Conservation (phyloP, 92 coral and sea anemone species). For the Pocillopora grandis region DNA sequence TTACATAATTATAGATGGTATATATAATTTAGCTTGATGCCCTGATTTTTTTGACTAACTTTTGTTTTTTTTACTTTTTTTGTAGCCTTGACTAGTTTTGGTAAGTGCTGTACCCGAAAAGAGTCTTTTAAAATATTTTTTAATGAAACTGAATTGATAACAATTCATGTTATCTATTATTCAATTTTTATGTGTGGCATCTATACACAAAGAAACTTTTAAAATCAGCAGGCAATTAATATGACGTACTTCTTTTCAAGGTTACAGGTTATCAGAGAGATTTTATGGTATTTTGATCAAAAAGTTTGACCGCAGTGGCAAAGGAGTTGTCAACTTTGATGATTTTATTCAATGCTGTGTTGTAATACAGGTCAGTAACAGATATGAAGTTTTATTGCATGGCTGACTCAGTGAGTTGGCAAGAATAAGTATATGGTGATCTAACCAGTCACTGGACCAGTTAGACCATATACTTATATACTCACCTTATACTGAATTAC, state of each 20-base stretch:
- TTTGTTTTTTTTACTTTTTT: slow-evolving; percentile 5
- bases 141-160: too few relatives aligned
- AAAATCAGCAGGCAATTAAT: background rate
- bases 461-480: too few relatives aligned
- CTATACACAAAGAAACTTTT: too few relatives aligned
- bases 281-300: slow-evolving; percentile 80
- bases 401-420: background rate
- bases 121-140: too few relatives aligned
- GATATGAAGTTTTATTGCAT: background rate
- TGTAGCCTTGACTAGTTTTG: slow-evolving; percentile 89
- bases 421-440: too few relatives aligned
- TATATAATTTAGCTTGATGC: too few relatives aligned
- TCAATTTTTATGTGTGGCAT: too few relatives aligned
- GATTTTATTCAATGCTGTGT: slow-evolving; percentile 99
- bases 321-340: slow-evolving; percentile 90
- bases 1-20: too few relatives aligned
- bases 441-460: too few relatives aligned
- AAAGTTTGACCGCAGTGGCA: slow-evolving; percentile 95
- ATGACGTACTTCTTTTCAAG: slow-evolving; percentile 24
- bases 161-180: too few relatives aligned
- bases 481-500: too few relatives aligned
- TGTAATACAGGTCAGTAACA: slow-evolving; percentile 77
- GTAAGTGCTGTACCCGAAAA: slow-evolving; percentile 55
- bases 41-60: background rate
- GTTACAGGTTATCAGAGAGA: slow-evolving; percentile 88